phyloP scores from a whole-genome alignment of 2,888 invertebrate genomes.

The Cylindroiulus punctatus region DNA sequence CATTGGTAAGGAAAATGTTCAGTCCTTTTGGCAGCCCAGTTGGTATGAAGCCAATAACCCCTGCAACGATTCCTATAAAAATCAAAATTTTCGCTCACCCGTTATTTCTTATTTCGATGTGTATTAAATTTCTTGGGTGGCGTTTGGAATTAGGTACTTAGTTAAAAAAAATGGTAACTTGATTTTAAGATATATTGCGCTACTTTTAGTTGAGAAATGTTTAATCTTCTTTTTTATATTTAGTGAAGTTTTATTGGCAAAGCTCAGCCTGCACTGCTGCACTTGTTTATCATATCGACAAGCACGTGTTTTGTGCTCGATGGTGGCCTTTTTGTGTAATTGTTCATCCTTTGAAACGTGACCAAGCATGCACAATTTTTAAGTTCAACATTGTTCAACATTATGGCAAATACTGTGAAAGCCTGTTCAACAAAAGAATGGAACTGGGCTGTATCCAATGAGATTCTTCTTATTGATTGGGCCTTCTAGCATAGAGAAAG shows the following conservation, averaged over 20 bases:
- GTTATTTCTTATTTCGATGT: neutral
- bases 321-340: neutral
- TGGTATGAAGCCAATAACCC: conserved; percentile 33
- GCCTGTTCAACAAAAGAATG: no score
- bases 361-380: no score
- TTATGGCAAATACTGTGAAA: no score
- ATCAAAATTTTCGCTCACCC: neutral
- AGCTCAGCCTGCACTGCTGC: neutral
- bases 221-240: conserved; percentile 30
- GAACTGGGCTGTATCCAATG: no score
- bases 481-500: no score
- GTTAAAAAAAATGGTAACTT: neutral
- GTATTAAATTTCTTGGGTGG: neutral
- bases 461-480: no score
- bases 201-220: conserved; percentile 20
- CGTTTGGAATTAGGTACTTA: conserved; percentile 33
- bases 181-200: neutral
- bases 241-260: conserved; percentile 12
- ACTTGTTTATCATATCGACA: neutral
- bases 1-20: neutral
- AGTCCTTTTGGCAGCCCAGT: neutral
- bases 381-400: no score
- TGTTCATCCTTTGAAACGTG: neutral
- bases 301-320: neutral
- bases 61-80: neutral